Conservation (phyloP, 2,888 invertebrate genomes). For the Phortica magna region DNA sequence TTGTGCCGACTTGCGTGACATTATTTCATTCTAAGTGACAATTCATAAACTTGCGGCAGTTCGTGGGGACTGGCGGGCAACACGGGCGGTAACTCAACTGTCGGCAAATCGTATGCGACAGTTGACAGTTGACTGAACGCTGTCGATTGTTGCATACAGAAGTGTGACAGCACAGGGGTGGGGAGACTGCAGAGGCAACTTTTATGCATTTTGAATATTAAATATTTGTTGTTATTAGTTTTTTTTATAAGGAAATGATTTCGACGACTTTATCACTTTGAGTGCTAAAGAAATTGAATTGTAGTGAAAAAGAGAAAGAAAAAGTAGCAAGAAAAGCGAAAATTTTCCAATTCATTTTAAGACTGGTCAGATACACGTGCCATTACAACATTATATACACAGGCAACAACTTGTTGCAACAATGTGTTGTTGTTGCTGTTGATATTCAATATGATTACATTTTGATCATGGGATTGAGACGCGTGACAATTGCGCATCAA, state of each 20-base stretch:
- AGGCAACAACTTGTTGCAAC: too few species aligned
- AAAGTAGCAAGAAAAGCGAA: too few species aligned
- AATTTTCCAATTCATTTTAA: neutral
- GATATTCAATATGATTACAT: too few species aligned
- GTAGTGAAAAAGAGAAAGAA: neutral
- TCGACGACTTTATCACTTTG: neutral
- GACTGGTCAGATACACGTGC: too few species aligned
- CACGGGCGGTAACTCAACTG: neutral
- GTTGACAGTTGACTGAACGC: constrained; percentile 21
- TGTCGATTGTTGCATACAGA: neutral
- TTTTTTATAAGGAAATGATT: neutral
- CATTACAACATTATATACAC: too few species aligned
- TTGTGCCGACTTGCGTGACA: constrained; percentile 60
- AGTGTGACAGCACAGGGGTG: neutral
- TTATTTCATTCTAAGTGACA: constrained; percentile 59
- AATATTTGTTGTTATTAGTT: neutral
- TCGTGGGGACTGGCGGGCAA: neutral
- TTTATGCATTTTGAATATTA: too few species aligned
- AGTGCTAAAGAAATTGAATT: neutral
- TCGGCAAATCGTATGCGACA: constrained; percentile 1
- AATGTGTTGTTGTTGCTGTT: too few species aligned
- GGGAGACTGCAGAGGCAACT: too few species aligned
- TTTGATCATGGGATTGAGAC: too few species aligned
- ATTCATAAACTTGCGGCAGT: constrained; percentile 32
- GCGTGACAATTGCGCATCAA: too few species aligned